phyloP scores from a whole-genome alignment of 2,888 invertebrate genomes.

The Tetragnatha montana region DNA sequence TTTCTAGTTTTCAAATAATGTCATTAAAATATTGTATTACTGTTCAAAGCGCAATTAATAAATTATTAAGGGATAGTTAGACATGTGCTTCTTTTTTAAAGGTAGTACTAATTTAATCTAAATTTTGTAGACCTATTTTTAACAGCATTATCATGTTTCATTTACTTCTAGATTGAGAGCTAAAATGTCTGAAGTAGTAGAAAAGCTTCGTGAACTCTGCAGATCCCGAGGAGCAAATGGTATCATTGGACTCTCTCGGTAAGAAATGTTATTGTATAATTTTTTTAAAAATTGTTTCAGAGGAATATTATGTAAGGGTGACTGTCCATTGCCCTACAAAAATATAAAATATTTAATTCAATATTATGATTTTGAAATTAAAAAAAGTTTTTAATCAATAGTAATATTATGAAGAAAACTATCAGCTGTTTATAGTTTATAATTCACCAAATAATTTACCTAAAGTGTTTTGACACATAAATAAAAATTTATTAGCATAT shows the following conservation, averaged over 20 bases:
- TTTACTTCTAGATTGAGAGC: neutral
- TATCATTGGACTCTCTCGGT: constrained; percentile 91
- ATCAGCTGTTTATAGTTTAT: too few species aligned
- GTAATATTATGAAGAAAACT: too few species aligned
- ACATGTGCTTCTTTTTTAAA: neutral
- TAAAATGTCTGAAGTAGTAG: constrained; percentile 79
- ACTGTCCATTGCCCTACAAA: neutral
- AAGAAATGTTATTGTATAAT: constrained; percentile 73
- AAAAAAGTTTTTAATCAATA: too few species aligned
- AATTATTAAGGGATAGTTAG: too few species aligned
- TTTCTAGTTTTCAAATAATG: too few species aligned
- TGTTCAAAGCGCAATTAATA: too few species aligned
- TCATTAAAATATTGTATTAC: too few species aligned
- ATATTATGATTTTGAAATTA: too few species aligned
- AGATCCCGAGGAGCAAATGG: constrained; percentile 90
- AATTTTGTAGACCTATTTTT: neutral
- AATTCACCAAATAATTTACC: too few species aligned
- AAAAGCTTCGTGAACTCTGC: constrained; percentile 88
- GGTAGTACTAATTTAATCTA: neutral
- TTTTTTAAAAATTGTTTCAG: too few species aligned
- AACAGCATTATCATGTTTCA: neutral
- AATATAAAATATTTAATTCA: neutral
- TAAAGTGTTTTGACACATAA: too few species aligned
- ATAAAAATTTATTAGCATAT: neutral
- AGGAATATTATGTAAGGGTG: neutral